A percentile compares a stretch with the other conserved stretches of the same genome.
These are phyloP conservation scores for Onychomys arenicola DNA, from an alignment of 2,797 vertebrate genomes.

Conservation along the genomic window DNA sequence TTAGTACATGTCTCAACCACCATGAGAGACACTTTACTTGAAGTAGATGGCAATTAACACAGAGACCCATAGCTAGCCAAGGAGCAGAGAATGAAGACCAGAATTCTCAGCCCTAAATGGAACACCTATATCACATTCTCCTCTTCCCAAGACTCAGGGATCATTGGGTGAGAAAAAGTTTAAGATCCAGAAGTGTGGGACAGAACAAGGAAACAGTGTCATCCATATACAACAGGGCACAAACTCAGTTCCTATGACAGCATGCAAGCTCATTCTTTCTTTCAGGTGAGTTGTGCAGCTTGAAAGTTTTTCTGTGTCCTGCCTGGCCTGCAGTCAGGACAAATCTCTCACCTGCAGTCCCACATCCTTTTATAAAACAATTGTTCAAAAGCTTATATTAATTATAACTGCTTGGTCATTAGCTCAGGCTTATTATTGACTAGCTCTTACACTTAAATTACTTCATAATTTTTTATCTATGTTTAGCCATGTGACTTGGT, in stretches of 20 bases:
- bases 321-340: too few relatives aligned
- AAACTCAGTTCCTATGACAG: too few relatives aligned
- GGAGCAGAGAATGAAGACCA: not conserved
- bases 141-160: not conserved
- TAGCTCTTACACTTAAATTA: too few relatives aligned
- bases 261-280: not conserved
- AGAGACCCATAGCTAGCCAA: not conserved
- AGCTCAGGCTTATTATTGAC: too few relatives aligned
- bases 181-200: not conserved
- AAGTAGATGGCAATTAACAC: not conserved
- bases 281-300: too few relatives aligned
- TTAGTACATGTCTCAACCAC: not conserved
- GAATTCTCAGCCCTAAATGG: not conserved
- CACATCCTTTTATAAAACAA: too few relatives aligned
- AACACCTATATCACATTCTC: not conserved
- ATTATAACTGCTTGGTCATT: too few relatives aligned
- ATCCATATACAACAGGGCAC: not conserved
- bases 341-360: too few relatives aligned
- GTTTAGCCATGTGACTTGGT: too few relatives aligned
- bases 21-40: not conserved
- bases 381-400: too few relatives aligned
- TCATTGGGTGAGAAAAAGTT: not conserved
- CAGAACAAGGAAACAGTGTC: not conserved
- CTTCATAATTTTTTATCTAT: too few relatives aligned
- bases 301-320: too few relatives aligned